phyloP scores from a whole-genome alignment of 2,113 vertebrate species.

The Planiliza haematocheilus region DNA sequence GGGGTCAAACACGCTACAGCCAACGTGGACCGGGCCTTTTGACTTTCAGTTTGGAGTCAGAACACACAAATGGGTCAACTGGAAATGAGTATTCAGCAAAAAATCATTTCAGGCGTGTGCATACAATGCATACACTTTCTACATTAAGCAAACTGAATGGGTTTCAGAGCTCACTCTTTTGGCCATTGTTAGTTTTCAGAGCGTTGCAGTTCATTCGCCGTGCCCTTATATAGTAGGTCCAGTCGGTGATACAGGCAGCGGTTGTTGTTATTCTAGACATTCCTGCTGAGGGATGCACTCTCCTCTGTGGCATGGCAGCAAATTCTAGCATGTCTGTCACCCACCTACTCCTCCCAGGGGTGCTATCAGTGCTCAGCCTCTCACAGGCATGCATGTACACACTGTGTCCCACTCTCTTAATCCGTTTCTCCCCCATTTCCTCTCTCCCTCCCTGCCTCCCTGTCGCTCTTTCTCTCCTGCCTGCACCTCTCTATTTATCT shows the following conservation, averaged over 20 bases:
- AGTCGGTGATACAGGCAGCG: conserved; percentile 13
- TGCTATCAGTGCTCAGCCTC: conserved; percentile 66
- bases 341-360: conserved; percentile 66
- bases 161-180: neutral
- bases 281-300: conserved; percentile 66
- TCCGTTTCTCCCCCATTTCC: conserved; percentile 12
- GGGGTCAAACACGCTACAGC: no score
- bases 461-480: conserved; percentile 20
- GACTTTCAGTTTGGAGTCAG: no score
- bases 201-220: neutral
- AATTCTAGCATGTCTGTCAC: conserved; percentile 69
- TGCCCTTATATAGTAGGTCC: conserved; percentile 22
- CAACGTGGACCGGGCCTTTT: no score
- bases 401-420: conserved; percentile 59
- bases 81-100: neutral
- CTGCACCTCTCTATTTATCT: conserved; percentile 54
- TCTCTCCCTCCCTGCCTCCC: conserved; percentile 3
- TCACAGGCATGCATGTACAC: conserved; percentile 67
- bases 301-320: conserved; percentile 53
- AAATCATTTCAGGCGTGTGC: no score
- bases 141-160: neutral
- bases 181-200: neutral
- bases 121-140: neutral
- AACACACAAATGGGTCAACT: neutral
- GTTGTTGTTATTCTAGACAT: conserved; percentile 57